A percentile compares a stretch with the other conserved stretches of the same genome.
These are phyloP conservation scores for Phocoena sinus DNA, from an alignment of 2,113 vertebrate species.

Conservation along the genomic window DNA sequence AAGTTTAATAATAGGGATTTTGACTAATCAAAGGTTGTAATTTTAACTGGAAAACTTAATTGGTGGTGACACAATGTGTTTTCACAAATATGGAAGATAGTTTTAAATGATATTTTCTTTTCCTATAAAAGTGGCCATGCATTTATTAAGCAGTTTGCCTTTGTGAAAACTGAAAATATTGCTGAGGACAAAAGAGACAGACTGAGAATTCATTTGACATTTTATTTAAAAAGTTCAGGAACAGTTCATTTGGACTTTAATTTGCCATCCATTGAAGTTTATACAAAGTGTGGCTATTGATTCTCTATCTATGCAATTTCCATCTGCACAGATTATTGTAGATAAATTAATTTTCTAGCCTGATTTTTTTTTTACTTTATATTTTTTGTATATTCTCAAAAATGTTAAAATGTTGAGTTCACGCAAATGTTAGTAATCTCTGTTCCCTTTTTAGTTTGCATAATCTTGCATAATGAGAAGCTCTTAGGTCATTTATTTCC, in stretches of 20 bases:
- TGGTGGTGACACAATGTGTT: background rate
- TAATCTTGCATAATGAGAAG: background rate
- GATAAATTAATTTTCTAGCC: conserved; percentile 5
- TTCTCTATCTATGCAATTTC: background rate
- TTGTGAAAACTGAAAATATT: conserved; percentile 28
- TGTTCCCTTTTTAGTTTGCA: background rate
- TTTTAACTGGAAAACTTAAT: conserved; percentile 65
- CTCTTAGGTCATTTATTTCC: background rate
- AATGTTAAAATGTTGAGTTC: background rate
- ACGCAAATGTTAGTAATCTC: background rate
- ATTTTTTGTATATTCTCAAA: background rate
- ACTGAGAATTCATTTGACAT: background rate
- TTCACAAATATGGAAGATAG: background rate
- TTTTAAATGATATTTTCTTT: conserved; percentile 20
- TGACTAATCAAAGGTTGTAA: conserved; percentile 39
- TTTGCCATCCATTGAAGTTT: conserved; percentile 54
- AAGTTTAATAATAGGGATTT: conserved; percentile 49
- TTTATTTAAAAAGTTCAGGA: conserved; percentile 65
- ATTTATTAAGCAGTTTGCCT: conserved; percentile 28
- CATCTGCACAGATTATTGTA: background rate
- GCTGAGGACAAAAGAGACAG: background rate
- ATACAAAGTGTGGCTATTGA: background rate
- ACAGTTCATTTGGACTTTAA: conserved; percentile 54
- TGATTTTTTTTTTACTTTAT: background rate
- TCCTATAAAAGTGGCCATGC: conserved; percentile 5